Percentiles rank a stretch among this genome's conserved stretches.
Evolutionary conservation across 1,140 invertebrate genomes (phyloP).

Genomic region (Eufriesea mexicana): DNA sequence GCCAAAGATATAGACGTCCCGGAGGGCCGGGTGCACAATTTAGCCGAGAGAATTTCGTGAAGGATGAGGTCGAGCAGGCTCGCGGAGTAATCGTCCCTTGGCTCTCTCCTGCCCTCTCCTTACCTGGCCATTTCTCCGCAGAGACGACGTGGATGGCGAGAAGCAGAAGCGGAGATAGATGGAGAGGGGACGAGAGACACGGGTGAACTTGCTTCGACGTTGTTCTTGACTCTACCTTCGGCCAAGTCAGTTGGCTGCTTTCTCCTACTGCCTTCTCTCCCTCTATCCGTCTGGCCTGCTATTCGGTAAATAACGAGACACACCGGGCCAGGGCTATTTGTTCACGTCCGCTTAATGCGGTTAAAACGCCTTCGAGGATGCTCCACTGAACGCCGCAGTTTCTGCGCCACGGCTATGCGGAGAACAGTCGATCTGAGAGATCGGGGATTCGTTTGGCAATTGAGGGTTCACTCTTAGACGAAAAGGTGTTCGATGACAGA

Average conservation of each 20-base stretch:
- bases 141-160: background rate
- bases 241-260: too few relatives aligned
- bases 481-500: too few relatives aligned
- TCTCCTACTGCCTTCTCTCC: background rate
- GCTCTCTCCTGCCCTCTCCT: slow-evolving; percentile 3
- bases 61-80: slow-evolving; percentile 9
- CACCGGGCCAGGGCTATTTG: background rate
- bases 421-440: background rate
- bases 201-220: slow-evolving; percentile 6
- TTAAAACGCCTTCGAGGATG: slow-evolving; percentile 1
- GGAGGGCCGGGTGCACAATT: slow-evolving; percentile 44
- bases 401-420: background rate
- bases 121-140: slow-evolving; percentile 17
- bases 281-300: too few relatives aligned
- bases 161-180: too few relatives aligned
- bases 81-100: slow-evolving; percentile 44
- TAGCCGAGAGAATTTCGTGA: slow-evolving; percentile 46
- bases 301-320: slow-evolving; percentile 35
- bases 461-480: too few relatives aligned
- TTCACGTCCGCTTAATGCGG: slow-evolving; percentile 17
- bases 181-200: background rate
- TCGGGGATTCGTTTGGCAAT: too few relatives aligned
- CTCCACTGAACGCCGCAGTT: background rate
- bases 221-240: background rate
- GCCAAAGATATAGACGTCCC: slow-evolving; percentile 41